These are phyloP conservation scores for Nematopogon swammerdamellus DNA, from an alignment of 2,888 invertebrate species.

Conservation along the genomic window DNA sequence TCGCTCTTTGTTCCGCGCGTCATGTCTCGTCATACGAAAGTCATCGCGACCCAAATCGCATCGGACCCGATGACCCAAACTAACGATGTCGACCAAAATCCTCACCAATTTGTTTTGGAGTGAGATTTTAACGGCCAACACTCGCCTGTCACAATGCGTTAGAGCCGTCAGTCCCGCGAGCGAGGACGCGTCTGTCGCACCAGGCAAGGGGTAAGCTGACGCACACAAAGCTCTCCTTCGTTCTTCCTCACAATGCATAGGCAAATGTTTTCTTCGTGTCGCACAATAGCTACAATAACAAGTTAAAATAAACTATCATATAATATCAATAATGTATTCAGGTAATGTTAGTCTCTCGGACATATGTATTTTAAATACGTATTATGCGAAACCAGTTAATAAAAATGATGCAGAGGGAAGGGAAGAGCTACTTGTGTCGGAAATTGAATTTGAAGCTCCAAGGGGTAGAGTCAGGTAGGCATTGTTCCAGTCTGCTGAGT, in stretches of 20 bases:
- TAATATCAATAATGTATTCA: constrained; percentile 54
- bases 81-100: constrained; percentile 52
- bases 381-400: constrained; percentile 51
- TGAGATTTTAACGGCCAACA: constrained; percentile 11
- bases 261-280: constrained; percentile 26
- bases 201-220: constrained; percentile 5
- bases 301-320: constrained; percentile 53
- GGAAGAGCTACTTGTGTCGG: neutral
- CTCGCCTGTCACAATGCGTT: constrained; percentile 21
- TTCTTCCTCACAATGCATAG: constrained; percentile 6
- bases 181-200: neutral
- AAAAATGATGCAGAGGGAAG: constrained; percentile 12
- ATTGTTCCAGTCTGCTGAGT: neutral
- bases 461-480: neutral
- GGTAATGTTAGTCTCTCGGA: constrained; percentile 22
- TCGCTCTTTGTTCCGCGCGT: neutral
- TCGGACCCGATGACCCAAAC: constrained; percentile 49
- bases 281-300: constrained; percentile 23
- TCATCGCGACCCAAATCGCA: constrained; percentile 40
- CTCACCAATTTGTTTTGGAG: constrained; percentile 30
- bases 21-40: neutral
- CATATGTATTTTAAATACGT: constrained; percentile 55
- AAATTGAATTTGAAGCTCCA: neutral
- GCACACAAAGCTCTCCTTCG: constrained; percentile 16
- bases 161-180: constrained; percentile 13